Percentiles rank a stretch among this genome's conserved stretches.
phyloP scores from a whole-genome alignment of 2,888 invertebrate genomes.

The Brassicogethes aeneus region DNA sequence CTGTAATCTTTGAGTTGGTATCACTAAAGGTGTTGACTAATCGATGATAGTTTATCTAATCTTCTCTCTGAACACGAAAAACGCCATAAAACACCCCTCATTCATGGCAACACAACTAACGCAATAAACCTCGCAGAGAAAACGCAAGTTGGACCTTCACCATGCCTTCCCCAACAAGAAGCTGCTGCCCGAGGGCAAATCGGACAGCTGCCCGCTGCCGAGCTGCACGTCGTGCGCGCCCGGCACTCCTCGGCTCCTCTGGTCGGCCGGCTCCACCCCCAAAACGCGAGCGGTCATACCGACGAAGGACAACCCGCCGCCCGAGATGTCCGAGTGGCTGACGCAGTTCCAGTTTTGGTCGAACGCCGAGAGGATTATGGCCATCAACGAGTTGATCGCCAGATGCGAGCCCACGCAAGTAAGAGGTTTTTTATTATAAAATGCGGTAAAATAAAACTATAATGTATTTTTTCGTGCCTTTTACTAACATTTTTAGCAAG shows the following conservation, averaged over 20 bases:
- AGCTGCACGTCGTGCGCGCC: conserved; percentile 1
- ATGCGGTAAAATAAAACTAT: not conserved
- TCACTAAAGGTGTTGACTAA: conserved; percentile 23
- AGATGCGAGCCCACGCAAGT: conserved; percentile 86
- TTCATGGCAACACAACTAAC: not conserved
- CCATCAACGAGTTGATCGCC: conserved; percentile 82
- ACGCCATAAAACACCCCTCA: too few species aligned
- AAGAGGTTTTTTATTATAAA: too few species aligned
- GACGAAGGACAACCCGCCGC: conserved; percentile 72
- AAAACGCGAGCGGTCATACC: conserved; percentile 49
- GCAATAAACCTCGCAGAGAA: conserved; percentile 37
- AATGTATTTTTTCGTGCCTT: not conserved
- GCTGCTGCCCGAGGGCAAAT: conserved; percentile 41
- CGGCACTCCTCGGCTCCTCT: conserved; percentile 1
- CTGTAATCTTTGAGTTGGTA: conserved; percentile 24
- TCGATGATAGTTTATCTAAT: conserved; percentile 31
- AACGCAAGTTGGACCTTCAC: conserved; percentile 42
- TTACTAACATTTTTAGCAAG: too few species aligned
- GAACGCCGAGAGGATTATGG: conserved; percentile 78
- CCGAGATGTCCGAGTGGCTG: conserved; percentile 67
- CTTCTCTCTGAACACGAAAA: conserved; percentile 42
- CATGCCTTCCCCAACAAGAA: conserved; percentile 48
- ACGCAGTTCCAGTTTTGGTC: conserved; percentile 76
- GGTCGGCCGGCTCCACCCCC: conserved; percentile 5
- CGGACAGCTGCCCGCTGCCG: conserved; percentile 12